Evolutionary conservation across 2,888 invertebrate genomes (phyloP), one percentile per base, ranked within the genome.

Genomic region (Busseola fusca): DNA sequence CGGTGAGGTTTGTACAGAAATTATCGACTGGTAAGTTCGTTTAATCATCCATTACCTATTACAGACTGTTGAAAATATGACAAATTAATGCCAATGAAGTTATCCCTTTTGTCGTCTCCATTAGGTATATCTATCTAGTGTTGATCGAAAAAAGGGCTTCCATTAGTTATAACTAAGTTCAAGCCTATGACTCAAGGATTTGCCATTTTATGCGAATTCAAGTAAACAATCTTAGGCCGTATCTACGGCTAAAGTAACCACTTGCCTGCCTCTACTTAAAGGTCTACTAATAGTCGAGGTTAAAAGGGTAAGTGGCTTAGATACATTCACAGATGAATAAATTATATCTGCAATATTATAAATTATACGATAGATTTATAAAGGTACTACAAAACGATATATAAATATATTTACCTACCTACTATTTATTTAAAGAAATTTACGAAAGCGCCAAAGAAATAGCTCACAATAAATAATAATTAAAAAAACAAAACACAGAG

Each of bases 381-480:
- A 6, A 34, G 3, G 3, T 48, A 48, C n/a, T 50, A 50, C 48
- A 10, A 50, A n/a, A 50, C n/a, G n/a, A n/a, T n/a, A 50, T 10
- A 50, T 50, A 3, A n/a, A 50, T 14, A 45, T 34, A 34, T 34
- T 4, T 34, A 34, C 5, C 34, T 34, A 34, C 5, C 3, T 40
- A 52, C 12, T 16, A 56, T 1, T 56, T 63, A 6, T 56, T 21
- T 27, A 58, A 25, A 48, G 5, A 63, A 65, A 77, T 58, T 58
- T 37, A 70, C 58, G 16, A 59, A 69, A 56, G 30, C 48, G 12
- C 16, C 48, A 64, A 56, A 69, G 34, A 68, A 84, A 68, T 69
- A 71, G 62, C 57, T 69, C 30, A 52, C 64, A 63, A 65, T 79
- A 73, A 82, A 82, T 71, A 70, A 74, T 69, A 79, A 25, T 50